Base-by-base conservation (phyloP, 2,888 invertebrate species). In the Sclerodermus sp. region DNA sequence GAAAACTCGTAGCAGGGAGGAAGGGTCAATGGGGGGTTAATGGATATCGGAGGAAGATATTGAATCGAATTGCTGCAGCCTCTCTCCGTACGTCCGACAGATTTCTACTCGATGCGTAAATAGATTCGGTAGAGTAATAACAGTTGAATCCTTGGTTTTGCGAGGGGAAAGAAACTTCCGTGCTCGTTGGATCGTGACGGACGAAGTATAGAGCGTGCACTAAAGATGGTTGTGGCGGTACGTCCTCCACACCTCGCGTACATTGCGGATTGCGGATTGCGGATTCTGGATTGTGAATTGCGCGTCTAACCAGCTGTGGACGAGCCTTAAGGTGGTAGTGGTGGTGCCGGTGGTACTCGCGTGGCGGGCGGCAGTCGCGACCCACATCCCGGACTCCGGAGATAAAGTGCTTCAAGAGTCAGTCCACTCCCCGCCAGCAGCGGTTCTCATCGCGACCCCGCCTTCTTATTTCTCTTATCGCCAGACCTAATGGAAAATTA, bases 321-420 rank as follows among this genome's bases (percentile, higher is more conserved):
- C 60, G 66, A 59, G 62, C 55, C 70, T 67, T 69, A 62, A 71
- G 55, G 53, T 60, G 52, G 60, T 62, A n/a, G n/a, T n/a, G n/a
- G n/a, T n/a, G n/a, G n/a, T n/a, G n/a, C 42, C 47, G 31, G 55
- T 50, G 53, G 48, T 55, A 61, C 52, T 73, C 70, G 74, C 73
- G 70, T 72, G 73, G 73, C 75, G 69, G 70, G 68, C 71, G 68
- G 70, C 72, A 68, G 65, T 71, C 67, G 70, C 76, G 74, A 76
- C 76, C 76, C 73, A 76, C 75, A 75, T 75, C 76, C 67, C 62
- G 68, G 62, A n/a, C n/a, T n/a, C n/a, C n/a, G n/a, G n/a, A n/a
- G n/a, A 73, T 74, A 73, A 74, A 74, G 72, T 71, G 66, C 74
- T 72, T 62, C 66, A 61, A 61, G 63, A 67, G 67, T n/a, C n/a